These are phyloP conservation scores for Manis crassicaudata DNA, from an alignment of 2,797 vertebrate genomes.

Conservation along the genomic window DNA sequence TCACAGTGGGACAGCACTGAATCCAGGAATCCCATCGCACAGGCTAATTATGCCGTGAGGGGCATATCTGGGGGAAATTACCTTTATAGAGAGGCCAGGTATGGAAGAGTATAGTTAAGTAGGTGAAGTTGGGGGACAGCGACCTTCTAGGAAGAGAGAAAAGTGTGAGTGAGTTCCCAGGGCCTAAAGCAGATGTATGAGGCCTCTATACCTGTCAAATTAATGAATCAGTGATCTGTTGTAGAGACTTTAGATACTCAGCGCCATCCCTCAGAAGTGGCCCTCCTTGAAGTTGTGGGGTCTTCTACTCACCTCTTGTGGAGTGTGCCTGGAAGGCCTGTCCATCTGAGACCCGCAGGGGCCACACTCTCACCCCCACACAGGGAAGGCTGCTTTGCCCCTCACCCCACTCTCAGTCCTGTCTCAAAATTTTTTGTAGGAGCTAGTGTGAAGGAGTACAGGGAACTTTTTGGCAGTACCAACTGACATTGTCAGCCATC, in stretches of 20 bases:
- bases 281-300: background rate
- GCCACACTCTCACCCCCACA: background rate
- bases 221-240: background rate
- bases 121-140: fast-evolving
- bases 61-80: background rate
- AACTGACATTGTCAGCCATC: background rate
- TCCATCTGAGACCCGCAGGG: background rate
- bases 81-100: background rate
- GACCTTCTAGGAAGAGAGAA: background rate
- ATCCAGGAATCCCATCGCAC: background rate
- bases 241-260: background rate
- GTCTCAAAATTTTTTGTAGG: background rate
- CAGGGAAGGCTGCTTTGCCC: background rate
- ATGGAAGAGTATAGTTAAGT: background rate
- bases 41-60: background rate
- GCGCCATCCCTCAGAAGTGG: background rate
- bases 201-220: background rate
- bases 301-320: background rate
- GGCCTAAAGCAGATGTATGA: background rate
- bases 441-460: background rate
- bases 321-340: background rate
- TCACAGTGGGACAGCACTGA: background rate
- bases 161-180: background rate
- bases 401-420: background rate
- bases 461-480: background rate